phyloP scores from a whole-genome alignment of 2,888 invertebrate genomes.

The Pseudococcus viburni region DNA sequence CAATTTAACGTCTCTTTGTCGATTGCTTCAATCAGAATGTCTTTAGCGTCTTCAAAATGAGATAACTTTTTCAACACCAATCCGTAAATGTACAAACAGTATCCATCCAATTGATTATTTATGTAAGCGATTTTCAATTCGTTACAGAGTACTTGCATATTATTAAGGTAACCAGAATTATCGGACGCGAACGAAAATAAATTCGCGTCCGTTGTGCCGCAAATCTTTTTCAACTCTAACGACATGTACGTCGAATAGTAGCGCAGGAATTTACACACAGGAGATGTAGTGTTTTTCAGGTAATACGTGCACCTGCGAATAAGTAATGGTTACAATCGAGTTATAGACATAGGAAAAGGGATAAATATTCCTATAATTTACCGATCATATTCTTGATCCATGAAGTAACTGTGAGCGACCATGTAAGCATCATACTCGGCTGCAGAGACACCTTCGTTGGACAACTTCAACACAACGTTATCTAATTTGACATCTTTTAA shows the following conservation, averaged over 20 bases:
- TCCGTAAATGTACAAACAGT: conserved; percentile 89
- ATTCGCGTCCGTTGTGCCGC: conserved; percentile 81
- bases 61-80: conserved; percentile 91
- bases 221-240: conserved; percentile 89
- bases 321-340: conserved; percentile 50
- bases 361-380: background rate
- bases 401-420: conserved; percentile 90
- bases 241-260: conserved; percentile 90
- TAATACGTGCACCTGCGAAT: conserved; percentile 82
- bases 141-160: conserved; percentile 72
- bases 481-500: conserved; percentile 78
- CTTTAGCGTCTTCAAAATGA: conserved; percentile 82
- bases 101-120: conserved; percentile 85
- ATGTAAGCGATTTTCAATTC: conserved; percentile 76
- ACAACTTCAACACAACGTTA: conserved; percentile 38
- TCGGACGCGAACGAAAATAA: conserved; percentile 77
- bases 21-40: conserved; percentile 84
- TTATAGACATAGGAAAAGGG: background rate
- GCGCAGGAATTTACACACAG: conserved; percentile 85
- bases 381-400: conserved; percentile 83
- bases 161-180: conserved; percentile 73
- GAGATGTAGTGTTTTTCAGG: conserved; percentile 79
- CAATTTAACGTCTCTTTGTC: conserved; percentile 88
- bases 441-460: conserved; percentile 23
- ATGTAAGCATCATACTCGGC: conserved; percentile 73